These are phyloP conservation scores for Pardalotus punctatus DNA, from an alignment of 2,113 vertebrate species.

Conservation along the genomic window DNA sequence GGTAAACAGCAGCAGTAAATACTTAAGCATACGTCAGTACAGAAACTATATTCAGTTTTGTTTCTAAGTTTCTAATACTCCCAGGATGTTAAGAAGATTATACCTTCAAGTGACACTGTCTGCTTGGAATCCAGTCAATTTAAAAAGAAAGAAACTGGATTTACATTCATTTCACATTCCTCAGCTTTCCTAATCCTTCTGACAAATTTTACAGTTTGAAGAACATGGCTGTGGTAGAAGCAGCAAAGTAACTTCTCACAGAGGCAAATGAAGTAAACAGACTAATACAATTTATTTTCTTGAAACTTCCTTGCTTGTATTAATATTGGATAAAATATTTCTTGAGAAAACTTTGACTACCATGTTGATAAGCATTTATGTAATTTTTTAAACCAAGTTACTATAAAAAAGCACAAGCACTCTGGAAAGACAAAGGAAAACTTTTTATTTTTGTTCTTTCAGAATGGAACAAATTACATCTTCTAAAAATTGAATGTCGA, in stretches of 20 bases:
- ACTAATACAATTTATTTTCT: not conserved
- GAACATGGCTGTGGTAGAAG: not conserved
- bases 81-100: slow-evolving; percentile 29
- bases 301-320: not conserved
- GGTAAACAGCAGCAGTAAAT: not conserved
- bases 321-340: not conserved
- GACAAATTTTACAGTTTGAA: not conserved
- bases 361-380: not conserved
- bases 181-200: slow-evolving; percentile 22
- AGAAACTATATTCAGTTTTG: not conserved
- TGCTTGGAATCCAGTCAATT: slow-evolving; percentile 18
- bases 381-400: not conserved
- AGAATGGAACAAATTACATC: slow-evolving; percentile 44
- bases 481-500: slow-evolving; percentile 17
- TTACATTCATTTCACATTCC: slow-evolving; percentile 49
- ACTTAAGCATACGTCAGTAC: not conserved
- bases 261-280: not conserved
- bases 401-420: not conserved
- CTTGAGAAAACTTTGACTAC: not conserved
- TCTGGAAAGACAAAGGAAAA: slow-evolving; percentile 29
- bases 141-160: slow-evolving; percentile 21
- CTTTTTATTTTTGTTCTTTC: not conserved
- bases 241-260: not conserved
- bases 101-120: slow-evolving; percentile 7
- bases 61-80: not conserved